Conservation (phyloP, 1,140 invertebrate species). For the Caenorhabditis briggsae region DNA sequence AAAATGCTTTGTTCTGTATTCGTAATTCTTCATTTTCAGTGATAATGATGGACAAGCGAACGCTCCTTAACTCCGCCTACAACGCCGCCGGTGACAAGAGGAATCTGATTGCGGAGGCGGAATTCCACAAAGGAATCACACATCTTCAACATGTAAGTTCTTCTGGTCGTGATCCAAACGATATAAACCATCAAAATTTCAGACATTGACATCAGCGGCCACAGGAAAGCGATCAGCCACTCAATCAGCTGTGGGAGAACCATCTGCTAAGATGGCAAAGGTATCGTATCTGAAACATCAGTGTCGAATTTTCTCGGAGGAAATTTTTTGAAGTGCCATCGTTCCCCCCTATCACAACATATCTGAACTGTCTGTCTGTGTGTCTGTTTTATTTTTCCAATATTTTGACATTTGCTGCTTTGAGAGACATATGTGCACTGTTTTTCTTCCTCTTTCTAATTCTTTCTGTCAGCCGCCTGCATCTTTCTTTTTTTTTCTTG, state of each 20-base stretch:
- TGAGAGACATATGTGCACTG: not conserved
- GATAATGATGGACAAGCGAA: constrained; percentile 14
- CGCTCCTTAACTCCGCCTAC: not conserved
- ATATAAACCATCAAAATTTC: not conserved
- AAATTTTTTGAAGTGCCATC: not conserved
- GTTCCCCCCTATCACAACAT: not conserved
- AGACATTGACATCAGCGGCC: not conserved
- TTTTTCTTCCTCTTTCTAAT: not conserved
- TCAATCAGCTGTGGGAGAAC: not conserved
- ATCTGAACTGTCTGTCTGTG: constrained; percentile 14
- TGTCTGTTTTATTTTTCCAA: not conserved
- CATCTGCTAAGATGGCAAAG: constrained; percentile 27
- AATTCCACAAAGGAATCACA: constrained; percentile 36
- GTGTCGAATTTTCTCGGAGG: no score
- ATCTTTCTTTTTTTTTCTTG: no score
- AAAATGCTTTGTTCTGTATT: no score
- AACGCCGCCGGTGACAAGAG: not conserved
- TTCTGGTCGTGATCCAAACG: not conserved
- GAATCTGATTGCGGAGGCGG: not conserved
- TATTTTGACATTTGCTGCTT: not conserved
- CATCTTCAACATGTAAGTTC: constrained; percentile 45
- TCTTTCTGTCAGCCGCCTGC: no score
- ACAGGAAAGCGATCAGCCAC: constrained; percentile 21
- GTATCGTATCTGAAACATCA: not conserved
- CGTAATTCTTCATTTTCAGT: not conserved